Evolutionary conservation across 2,888 invertebrate species (phyloP).

Genomic region (Melieria picta): DNA sequence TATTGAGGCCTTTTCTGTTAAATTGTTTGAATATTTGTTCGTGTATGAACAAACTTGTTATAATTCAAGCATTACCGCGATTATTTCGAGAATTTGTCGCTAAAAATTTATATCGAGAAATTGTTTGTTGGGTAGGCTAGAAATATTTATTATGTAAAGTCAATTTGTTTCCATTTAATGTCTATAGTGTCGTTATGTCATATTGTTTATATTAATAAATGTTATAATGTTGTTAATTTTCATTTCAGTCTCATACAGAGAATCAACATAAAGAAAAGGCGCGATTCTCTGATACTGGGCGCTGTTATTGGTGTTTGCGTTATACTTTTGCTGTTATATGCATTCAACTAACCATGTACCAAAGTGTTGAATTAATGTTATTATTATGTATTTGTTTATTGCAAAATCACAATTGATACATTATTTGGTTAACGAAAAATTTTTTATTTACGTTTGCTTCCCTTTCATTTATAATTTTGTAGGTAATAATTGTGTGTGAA

Average conservation of each 20-base stretch:
- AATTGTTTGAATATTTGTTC: background rate
- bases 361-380: conserved; percentile 11
- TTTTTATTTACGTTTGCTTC: conserved; percentile 7
- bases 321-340: conserved; percentile 84
- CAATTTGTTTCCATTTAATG: background rate
- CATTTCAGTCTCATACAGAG: conserved; percentile 82
- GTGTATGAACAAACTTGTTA: background rate
- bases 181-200: no score
- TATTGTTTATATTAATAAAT: background rate
- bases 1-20: background rate
- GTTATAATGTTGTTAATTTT: background rate
- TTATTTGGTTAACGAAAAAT: background rate
- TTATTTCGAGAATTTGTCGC: no score
- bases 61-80: no score
- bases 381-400: conserved; percentile 34
- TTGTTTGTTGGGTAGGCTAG: no score
- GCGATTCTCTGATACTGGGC: conserved; percentile 93
- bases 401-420: background rate
- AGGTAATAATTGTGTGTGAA: conserved; percentile 32
- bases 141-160: no score
- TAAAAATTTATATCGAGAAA: no score
- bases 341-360: conserved; percentile 72
- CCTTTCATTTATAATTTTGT: conserved; percentile 3
- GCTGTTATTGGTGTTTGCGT: conserved; percentile 88
- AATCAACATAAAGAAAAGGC: conserved; percentile 91